These are phyloP conservation scores for Cacoxenus indagator DNA, from an alignment of 2,888 invertebrate species.

Conservation along the genomic window DNA sequence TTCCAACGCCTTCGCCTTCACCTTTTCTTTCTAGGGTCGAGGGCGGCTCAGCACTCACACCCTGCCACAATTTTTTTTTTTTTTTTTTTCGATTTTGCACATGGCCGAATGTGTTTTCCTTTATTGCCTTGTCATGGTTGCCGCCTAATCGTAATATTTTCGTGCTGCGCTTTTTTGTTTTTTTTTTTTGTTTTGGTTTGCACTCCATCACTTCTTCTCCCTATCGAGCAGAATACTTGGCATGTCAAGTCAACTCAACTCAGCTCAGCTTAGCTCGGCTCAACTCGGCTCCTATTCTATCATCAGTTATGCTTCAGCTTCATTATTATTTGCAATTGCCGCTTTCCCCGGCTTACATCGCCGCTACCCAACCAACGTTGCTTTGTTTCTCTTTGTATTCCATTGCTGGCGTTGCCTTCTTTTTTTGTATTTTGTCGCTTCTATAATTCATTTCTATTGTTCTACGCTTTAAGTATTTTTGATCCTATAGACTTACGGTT, in stretches of 20 bases:
- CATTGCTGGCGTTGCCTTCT: conserved; percentile 22
- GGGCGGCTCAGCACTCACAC: background rate
- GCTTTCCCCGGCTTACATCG: no score
- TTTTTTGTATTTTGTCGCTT: conserved; percentile 13
- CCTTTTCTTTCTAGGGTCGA: background rate
- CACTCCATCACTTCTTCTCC: no score
- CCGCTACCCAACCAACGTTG: background rate
- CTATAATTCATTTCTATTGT: conserved; percentile 56
- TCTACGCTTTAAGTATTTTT: conserved; percentile 60
- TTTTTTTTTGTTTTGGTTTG: no score
- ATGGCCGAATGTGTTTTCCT: conserved; percentile 27
- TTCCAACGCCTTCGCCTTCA: background rate
- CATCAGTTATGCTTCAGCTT: conserved; percentile 23
- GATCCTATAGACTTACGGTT: conserved; percentile 60
- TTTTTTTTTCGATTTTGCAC: background rate
- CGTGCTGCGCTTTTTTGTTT: conserved; percentile 36
- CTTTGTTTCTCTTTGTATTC: conserved; percentile 24
- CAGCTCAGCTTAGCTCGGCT: background rate
- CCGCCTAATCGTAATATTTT: conserved; percentile 42
- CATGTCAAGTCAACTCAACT: background rate
- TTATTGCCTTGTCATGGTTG: conserved; percentile 37
- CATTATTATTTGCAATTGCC: conserved; percentile 27
- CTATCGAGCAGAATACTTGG: no score
- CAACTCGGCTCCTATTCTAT: background rate
- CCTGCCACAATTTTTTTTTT: no score